Evolutionary conservation across 2,888 invertebrate genomes (phyloP).

Genomic region (Drosophila anomelani): DNA sequence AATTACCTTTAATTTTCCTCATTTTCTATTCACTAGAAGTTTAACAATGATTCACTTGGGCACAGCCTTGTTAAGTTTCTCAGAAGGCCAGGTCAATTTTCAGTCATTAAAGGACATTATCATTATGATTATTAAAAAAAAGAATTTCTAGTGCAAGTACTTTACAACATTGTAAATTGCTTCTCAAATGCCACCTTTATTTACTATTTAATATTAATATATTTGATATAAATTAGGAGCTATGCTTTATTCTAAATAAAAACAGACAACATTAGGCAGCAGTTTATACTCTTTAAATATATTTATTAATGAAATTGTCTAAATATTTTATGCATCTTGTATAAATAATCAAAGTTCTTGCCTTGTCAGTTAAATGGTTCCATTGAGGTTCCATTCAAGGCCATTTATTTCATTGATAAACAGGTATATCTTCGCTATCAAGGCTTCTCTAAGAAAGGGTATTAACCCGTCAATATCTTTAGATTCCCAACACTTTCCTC

Average conservation of each 20-base stretch:
- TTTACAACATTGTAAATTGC: neutral
- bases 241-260: neutral
- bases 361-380: neutral
- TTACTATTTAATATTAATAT: neutral
- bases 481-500: neutral
- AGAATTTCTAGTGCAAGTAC: neutral
- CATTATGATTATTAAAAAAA: neutral
- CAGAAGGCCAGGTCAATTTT: neutral
- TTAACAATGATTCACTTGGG: neutral
- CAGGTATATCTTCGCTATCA: conserved; percentile 4
- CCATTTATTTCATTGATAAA: conserved; percentile 1
- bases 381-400: neutral
- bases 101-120: neutral
- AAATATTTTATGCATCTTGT: neutral
- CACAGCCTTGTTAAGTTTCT: neutral
- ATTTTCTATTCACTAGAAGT: neutral
- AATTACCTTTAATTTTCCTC: neutral
- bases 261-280: rapidly evolving
- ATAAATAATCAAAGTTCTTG: neutral
- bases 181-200: neutral
- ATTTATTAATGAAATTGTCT: neutral
- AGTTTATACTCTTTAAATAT: too few species aligned
- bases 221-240: neutral
- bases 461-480: conserved; percentile 23
- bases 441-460: conserved; percentile 5